Evolutionary conservation across 2,888 invertebrate species (phyloP).

Genomic region (Mythimna albipuncta): DNA sequence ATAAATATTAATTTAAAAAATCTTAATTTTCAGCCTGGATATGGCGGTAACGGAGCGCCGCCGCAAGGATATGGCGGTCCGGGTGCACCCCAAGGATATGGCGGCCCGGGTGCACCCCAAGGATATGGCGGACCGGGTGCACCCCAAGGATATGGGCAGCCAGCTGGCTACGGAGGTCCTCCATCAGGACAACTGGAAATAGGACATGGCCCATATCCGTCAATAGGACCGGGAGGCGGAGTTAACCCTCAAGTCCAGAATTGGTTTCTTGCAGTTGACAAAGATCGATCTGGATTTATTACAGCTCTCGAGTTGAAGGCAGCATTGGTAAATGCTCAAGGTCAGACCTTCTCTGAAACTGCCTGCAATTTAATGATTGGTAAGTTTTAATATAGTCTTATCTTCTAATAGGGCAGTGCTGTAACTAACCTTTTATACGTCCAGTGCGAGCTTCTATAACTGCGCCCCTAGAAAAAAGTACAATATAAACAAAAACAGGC

Average conservation of each 20-base stretch:
- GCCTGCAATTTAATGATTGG: constrained; percentile 97
- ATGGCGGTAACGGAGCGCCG: constrained; percentile 51
- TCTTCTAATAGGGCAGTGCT: no score
- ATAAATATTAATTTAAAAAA: constrained; percentile 2
- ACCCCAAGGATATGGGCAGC: constrained; percentile 61
- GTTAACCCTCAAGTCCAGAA: constrained; percentile 94
- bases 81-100: constrained; percentile 3
- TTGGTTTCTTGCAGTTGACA: constrained; percentile 96
- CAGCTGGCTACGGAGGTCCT: constrained; percentile 68
- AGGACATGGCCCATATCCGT: constrained; percentile 88
- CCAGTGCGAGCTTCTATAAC: no score
- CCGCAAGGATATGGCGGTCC: constrained; percentile 46
- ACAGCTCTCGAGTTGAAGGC: constrained; percentile 94
- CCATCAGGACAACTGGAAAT: constrained; percentile 77
- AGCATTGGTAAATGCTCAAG: constrained; percentile 96
- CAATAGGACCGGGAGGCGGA: constrained; percentile 86
- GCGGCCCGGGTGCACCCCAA: constrained; percentile 22
- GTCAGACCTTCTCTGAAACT: constrained; percentile 95
- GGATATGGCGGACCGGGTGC: constrained; percentile 45
- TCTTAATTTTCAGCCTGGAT: constrained; percentile 56
- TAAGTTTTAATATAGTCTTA: constrained; percentile 71
- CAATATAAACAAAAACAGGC: no score
- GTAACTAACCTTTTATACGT: no score
- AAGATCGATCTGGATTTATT: constrained; percentile 96
- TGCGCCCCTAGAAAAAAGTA: no score